These are phyloP conservation scores for Cheilinus undulatus DNA, from an alignment of 2,113 vertebrate species.

Conservation along the genomic window DNA sequence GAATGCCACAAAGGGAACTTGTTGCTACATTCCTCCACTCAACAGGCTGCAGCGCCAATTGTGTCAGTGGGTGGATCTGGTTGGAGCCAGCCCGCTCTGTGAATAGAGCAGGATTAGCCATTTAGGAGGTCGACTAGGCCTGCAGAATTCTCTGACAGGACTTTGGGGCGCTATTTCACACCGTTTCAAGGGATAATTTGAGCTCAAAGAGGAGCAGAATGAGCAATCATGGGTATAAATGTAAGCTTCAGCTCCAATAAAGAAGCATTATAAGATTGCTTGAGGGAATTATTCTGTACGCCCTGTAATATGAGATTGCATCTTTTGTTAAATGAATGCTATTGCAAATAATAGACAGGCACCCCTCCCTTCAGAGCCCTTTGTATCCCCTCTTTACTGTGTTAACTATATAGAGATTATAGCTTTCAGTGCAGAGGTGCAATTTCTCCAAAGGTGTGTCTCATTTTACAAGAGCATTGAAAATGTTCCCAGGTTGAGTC, in stretches of 20 bases:
- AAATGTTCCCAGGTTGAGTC: slow-evolving; percentile 23
- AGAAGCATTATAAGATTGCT: slow-evolving; percentile 14
- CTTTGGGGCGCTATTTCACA: slow-evolving; percentile 18
- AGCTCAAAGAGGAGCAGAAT: neutral
- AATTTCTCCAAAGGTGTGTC: slow-evolving; percentile 49
- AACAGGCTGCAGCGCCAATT: slow-evolving; percentile 78
- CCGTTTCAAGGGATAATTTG: slow-evolving; percentile 26
- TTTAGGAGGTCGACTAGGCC: slow-evolving; percentile 51
- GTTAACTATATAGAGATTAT: slow-evolving; percentile 18
- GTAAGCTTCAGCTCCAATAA: slow-evolving; percentile 3
- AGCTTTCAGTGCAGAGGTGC: slow-evolving; percentile 21
- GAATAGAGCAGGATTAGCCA: slow-evolving; percentile 70
- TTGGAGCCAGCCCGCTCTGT: slow-evolving; percentile 49
- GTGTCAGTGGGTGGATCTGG: slow-evolving; percentile 75
- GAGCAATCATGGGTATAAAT: slow-evolving; percentile 21
- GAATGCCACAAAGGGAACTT: slow-evolving; percentile 82
- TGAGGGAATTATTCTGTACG: slow-evolving; percentile 1
- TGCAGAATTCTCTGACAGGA: slow-evolving; percentile 36
- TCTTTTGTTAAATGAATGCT: slow-evolving; percentile 28
- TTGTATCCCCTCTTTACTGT: neutral
- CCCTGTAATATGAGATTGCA: slow-evolving; percentile 26
- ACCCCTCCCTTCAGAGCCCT: neutral
- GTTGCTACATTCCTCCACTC: slow-evolving; percentile 79
- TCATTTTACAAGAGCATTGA: slow-evolving; percentile 44
- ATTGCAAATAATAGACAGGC: slow-evolving; percentile 14